Evolutionary conservation across 2,888 invertebrate genomes (phyloP).

Genomic region (Spisula solida): DNA sequence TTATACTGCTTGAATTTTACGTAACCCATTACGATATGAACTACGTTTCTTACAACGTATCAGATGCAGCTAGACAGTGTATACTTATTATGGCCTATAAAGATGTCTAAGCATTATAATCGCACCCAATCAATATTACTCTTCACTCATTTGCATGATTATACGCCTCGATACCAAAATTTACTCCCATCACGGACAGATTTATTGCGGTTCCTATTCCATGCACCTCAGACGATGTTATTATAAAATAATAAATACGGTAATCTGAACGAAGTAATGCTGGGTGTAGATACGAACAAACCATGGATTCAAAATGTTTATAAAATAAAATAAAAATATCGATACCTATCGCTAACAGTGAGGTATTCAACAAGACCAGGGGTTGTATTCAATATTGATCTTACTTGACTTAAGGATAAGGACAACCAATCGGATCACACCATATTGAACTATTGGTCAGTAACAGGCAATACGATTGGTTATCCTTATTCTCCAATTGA

Average conservation of each 20-base stretch:
- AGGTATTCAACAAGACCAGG: no score
- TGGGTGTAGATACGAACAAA: no score
- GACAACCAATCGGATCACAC: no score
- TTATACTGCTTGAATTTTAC: background rate
- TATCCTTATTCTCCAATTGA: no score
- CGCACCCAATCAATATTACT: background rate
- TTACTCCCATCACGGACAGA: background rate
- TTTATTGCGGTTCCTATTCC: background rate
- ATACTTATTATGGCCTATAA: conserved; percentile 7
- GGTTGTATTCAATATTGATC: no score
- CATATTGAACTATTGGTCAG: no score
- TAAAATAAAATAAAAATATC: no score
- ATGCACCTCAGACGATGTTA: background rate
- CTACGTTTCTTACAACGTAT: background rate
- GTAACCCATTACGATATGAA: background rate
- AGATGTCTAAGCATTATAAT: background rate
- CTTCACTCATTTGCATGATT: conserved; percentile 6
- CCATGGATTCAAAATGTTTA: no score
- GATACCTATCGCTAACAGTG: no score
- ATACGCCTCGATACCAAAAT: background rate
- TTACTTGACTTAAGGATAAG: no score
- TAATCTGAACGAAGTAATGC: no score
- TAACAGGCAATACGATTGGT: no score
- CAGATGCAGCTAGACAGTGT: conserved; percentile 4
- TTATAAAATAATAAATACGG: background rate